Conservation (phyloP, 2,888 invertebrate species). For the Barypeithes pellucidus region DNA sequence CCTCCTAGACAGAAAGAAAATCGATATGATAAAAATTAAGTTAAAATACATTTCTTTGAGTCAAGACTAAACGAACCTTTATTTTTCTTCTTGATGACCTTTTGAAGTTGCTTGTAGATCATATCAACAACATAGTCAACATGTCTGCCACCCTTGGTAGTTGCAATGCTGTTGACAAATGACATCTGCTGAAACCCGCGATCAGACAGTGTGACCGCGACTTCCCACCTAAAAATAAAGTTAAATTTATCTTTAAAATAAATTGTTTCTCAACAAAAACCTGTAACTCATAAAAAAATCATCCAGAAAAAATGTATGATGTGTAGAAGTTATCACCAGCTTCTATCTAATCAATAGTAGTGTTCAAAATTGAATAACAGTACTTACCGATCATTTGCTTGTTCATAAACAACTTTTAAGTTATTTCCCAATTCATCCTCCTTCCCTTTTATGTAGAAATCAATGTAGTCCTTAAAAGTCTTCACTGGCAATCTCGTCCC, state of each 20-base stretch:
- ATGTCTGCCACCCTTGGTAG: slow-evolving; percentile 98
- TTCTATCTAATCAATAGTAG: too few species aligned
- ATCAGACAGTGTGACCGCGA: slow-evolving; percentile 90
- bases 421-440: slow-evolving; percentile 89
- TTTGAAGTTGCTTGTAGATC: slow-evolving; percentile 90
- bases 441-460: slow-evolving; percentile 85
- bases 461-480: slow-evolving; percentile 96
- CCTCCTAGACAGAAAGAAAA: slow-evolving; percentile 72
- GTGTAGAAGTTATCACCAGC: too few species aligned
- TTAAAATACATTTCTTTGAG: background rate
- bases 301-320: too few species aligned
- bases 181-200: slow-evolving; percentile 96
- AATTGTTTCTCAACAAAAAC: background rate
- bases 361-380: background rate
- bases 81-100: slow-evolving; percentile 74
- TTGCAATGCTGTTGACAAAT: slow-evolving; percentile 99
- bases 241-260: too few species aligned
- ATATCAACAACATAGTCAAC: slow-evolving; percentile 95
- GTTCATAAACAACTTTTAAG: slow-evolving; percentile 90
- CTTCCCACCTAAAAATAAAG: slow-evolving; percentile 88
- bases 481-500: slow-evolving; percentile 89
- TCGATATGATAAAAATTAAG: background rate
- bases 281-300: too few species aligned
- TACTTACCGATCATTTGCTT: slow-evolving; percentile 78
- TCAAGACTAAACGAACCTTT: slow-evolving; percentile 56